Conservation (phyloP, 1,140 invertebrate genomes). For the Chionoecetes opilio region DNA sequence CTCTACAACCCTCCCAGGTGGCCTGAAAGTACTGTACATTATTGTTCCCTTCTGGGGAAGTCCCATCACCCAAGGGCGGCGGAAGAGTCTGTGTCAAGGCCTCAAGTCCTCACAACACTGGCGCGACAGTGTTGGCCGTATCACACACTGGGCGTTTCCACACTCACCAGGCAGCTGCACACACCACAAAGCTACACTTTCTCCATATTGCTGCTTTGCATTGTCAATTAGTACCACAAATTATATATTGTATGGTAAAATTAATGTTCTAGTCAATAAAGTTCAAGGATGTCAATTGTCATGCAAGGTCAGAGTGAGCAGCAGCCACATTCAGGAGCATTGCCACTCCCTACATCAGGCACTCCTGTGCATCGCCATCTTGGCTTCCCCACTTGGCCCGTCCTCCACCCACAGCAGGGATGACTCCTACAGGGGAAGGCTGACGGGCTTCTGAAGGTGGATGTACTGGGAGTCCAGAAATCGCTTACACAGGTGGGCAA, state of each 20-base stretch:
- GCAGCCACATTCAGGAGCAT: not conserved
- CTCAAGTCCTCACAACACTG: constrained; percentile 64
- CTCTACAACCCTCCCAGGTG: not conserved
- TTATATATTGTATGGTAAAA: not conserved
- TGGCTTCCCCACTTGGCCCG: not conserved
- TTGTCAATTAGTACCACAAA: not conserved
- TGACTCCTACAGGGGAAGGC: constrained; percentile 58
- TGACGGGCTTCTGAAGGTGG: constrained; percentile 79
- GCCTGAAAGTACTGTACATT: constrained; percentile 63
- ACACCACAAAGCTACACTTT: not conserved
- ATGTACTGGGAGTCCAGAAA: constrained; percentile 77
- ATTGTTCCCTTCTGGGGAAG: constrained; percentile 49
- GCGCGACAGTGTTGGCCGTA: constrained; percentile 35
- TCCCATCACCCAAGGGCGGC: constrained; percentile 33
- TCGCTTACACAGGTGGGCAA: constrained; percentile 74
- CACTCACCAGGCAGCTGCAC: not conserved
- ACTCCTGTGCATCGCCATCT: not conserved
- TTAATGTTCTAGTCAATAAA: not conserved
- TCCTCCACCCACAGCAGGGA: not conserved
- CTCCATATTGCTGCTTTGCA: constrained; percentile 1
- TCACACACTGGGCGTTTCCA: not conserved
- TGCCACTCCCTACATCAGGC: not conserved
- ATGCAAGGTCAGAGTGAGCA: not conserved
- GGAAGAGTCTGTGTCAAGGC: constrained; percentile 69
- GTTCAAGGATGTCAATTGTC: not conserved